Evolutionary conservation across 1,140 invertebrate species (phyloP).

Genomic region (Hormaphis cornu): DNA sequence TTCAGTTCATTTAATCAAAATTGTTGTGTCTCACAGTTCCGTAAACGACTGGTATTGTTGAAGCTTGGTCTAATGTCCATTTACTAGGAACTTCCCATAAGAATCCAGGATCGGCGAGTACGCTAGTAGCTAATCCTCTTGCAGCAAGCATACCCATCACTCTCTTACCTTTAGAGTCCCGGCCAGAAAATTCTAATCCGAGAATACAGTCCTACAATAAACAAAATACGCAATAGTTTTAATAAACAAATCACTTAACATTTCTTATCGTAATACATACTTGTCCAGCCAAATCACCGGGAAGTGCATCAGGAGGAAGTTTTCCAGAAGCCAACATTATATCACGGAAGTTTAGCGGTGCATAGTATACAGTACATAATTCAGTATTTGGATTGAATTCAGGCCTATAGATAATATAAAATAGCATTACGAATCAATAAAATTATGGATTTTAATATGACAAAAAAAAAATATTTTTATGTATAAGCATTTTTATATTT

Average conservation of each 20-base stretch:
- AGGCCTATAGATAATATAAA: slow-evolving; percentile 40
- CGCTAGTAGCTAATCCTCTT: slow-evolving; percentile 77
- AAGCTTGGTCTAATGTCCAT: slow-evolving; percentile 85
- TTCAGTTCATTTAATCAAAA: neutral
- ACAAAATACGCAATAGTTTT: no score
- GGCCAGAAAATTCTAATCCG: slow-evolving; percentile 87
- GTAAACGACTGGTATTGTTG: slow-evolving; percentile 89
- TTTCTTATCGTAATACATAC: slow-evolving; percentile 30
- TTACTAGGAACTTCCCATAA: slow-evolving; percentile 80
- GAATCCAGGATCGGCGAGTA: slow-evolving; percentile 74
- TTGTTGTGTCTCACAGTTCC: slow-evolving; percentile 53
- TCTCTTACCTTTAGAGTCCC: slow-evolving; percentile 59
- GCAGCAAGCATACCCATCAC: slow-evolving; percentile 93
- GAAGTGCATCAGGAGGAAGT: slow-evolving; percentile 86
- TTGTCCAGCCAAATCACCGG: slow-evolving; percentile 65
- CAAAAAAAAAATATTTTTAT: no score
- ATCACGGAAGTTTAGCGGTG: slow-evolving; percentile 93
- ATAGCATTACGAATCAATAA: neutral
- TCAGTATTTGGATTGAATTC: slow-evolving; percentile 46
- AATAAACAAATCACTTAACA: no score
- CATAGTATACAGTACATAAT: slow-evolving; percentile 81
- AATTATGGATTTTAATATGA: neutral
- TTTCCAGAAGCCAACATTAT: slow-evolving; percentile 96
- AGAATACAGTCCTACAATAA: slow-evolving; percentile 74
- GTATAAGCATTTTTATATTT: no score